Evolutionary conservation across 2,888 invertebrate species (phyloP), one percentile per base, ranked within the genome.

Genomic region (Mesorhabditis spiculigera): DNA sequence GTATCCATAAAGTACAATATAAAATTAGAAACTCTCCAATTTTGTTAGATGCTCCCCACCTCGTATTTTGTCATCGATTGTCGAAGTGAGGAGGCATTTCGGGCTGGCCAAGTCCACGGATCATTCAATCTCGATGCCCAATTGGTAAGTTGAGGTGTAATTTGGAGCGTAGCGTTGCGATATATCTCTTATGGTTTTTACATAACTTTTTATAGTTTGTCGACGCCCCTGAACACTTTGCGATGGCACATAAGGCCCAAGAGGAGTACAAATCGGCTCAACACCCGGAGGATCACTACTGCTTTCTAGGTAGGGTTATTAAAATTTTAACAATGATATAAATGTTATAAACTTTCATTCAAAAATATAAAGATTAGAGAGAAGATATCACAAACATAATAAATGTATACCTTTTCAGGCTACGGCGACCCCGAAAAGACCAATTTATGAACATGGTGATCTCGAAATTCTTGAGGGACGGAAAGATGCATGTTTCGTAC

Each of bases 61-160:
- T 67, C 65, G 44, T 72, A 72, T 63, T 73, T 68, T 87, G 89
- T 97, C 75, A 95, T 98, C 6, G 98, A 98, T 87, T 96, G 96
- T 87, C 90, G 98, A 76, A 95, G 97, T 6, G 91, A 94, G 10
- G 94, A 95, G 78, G 95, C 97, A 86, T 98, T 96, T 86, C 96
- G 96, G 88, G 92, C 92, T 69, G 97, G 97, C 0, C 96, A 97
- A 88, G 90, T 98, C 77, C 92, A 94, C 1, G 96, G 95, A 68
- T 97, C 97, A 69, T 98, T 97, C 89, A 96, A 97, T 88, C 89
- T 98, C 75, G 97, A 98, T 87, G 95, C 95, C 84, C 93, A 94
- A 87, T 89, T 98, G 84, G 91, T 91, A 86, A 84, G 81, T 70
- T 69, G 44, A 13, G 1, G 58, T 50, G 8, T n/a, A 50, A 50